Evolutionary conservation across 2,888 invertebrate species (phyloP).

Genomic region (Hololepta plana): DNA sequence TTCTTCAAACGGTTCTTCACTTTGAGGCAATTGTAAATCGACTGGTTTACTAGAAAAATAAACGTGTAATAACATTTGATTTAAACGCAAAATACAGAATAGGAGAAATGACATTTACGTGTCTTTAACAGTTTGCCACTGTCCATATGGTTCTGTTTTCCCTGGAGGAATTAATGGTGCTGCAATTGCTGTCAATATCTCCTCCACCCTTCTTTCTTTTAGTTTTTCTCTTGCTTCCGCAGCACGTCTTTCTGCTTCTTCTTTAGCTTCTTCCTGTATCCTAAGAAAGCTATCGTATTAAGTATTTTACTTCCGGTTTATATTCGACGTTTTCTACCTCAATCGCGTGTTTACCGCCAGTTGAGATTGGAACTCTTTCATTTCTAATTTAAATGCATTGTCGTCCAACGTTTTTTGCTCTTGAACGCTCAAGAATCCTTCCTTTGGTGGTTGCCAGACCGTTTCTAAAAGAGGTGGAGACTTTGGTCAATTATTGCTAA

Average conservation of each 20-base stretch:
- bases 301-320: background rate
- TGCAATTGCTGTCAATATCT: conserved; percentile 21
- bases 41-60: conserved; percentile 20
- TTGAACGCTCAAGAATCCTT: conserved; percentile 47
- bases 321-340: conserved; percentile 5
- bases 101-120: conserved; percentile 26
- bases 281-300: conserved; percentile 8
- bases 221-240: conserved; percentile 29
- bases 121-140: conserved; percentile 51
- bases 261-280: conserved; percentile 20
- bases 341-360: conserved; percentile 8
- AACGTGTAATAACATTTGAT: conserved; percentile 2
- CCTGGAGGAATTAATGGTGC: conserved; percentile 40
- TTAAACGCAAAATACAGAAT: background rate
- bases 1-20: conserved; percentile 5
- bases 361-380: conserved; percentile 20
- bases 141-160: conserved; percentile 49
- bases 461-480: conserved; percentile 38
- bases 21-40: conserved; percentile 50
- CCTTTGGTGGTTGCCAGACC: conserved; percentile 55
- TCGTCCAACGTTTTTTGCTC: conserved; percentile 40
- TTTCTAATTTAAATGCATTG: conserved; percentile 28
- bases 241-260: conserved; percentile 33
- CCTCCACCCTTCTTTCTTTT: conserved; percentile 23
- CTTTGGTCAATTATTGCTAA: too few relatives aligned